A percentile compares a stretch with the other conserved stretches of the same genome.
phyloP scores from a whole-genome alignment of 2,888 invertebrate species.

The Apamea crenata region DNA sequence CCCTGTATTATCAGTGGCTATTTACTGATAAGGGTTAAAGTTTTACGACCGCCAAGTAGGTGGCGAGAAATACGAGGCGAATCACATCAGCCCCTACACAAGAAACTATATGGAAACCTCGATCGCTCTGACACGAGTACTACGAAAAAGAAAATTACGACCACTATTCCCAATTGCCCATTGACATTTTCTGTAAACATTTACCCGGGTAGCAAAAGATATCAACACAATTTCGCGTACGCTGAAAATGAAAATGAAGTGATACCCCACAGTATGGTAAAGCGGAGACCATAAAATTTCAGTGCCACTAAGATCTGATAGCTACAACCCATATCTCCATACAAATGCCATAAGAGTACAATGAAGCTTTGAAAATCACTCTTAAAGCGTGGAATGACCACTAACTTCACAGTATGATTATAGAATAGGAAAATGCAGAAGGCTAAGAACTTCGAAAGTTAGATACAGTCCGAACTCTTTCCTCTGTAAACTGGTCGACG shows the following conservation, averaged over 20 bases:
- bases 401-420: background rate
- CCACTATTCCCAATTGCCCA: background rate
- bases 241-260: background rate
- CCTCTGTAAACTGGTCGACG: background rate
- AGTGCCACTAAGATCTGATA: constrained; percentile 43
- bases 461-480: background rate
- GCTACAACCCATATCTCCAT: constrained; percentile 49
- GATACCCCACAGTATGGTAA: constrained; percentile 4
- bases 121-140: no score
- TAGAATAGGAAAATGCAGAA: constrained; percentile 17
- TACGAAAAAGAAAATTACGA: no score
- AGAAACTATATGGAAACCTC: no score
- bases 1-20: background rate
- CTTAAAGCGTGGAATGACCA: constrained; percentile 37
- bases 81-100: no score
- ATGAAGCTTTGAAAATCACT: constrained; percentile 43
- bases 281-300: constrained; percentile 29
- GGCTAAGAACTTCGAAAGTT: background rate
- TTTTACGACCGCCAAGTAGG: background rate
- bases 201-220: background rate
- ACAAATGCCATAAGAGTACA: constrained; percentile 40
- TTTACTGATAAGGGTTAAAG: background rate
- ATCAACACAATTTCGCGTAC: constrained; percentile 4
- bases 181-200: background rate
- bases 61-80: no score